Conservation (phyloP, 2,888 invertebrate species). For the Alcis repandata region DNA sequence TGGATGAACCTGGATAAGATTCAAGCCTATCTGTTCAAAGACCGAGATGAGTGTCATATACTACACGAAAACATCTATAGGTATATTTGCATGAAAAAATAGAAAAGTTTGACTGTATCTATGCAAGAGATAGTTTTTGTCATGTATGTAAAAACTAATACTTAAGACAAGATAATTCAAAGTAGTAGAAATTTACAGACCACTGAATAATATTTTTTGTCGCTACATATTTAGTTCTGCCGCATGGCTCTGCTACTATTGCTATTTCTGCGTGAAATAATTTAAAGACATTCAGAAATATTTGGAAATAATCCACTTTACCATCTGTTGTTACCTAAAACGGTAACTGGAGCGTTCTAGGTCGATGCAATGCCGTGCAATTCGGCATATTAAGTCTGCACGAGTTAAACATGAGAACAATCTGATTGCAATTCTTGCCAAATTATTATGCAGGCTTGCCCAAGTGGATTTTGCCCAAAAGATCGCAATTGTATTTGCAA, state of each 20-base stretch:
- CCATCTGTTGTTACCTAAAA: slow-evolving; percentile 39
- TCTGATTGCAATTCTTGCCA: slow-evolving; percentile 36
- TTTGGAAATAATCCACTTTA: slow-evolving; percentile 37
- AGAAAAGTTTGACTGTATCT: no score
- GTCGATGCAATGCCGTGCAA: slow-evolving; percentile 41
- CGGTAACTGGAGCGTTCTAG: slow-evolving; percentile 45
- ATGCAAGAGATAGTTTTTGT: no score
- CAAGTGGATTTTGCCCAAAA: slow-evolving; percentile 22
- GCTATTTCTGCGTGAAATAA: slow-evolving; percentile 16
- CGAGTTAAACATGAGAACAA: slow-evolving; percentile 22
- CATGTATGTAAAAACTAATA: no score
- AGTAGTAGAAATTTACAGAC: no score
- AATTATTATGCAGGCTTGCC: slow-evolving; percentile 29
- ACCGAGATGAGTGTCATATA: no score
- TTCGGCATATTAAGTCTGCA: slow-evolving; percentile 35
- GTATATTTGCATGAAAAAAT: no score
- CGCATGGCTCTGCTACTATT: neutral
- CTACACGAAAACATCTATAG: no score
- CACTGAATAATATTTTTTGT: no score
- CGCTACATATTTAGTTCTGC: neutral
- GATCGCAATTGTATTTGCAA: slow-evolving; percentile 8
- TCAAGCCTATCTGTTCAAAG: no score
- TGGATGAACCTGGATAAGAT: no score
- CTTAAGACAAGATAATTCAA: no score
- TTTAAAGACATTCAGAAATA: slow-evolving; percentile 26